These are phyloP conservation scores for Nilaparvata lugens DNA, from an alignment of 1,140 invertebrate species.

Conservation along the genomic window DNA sequence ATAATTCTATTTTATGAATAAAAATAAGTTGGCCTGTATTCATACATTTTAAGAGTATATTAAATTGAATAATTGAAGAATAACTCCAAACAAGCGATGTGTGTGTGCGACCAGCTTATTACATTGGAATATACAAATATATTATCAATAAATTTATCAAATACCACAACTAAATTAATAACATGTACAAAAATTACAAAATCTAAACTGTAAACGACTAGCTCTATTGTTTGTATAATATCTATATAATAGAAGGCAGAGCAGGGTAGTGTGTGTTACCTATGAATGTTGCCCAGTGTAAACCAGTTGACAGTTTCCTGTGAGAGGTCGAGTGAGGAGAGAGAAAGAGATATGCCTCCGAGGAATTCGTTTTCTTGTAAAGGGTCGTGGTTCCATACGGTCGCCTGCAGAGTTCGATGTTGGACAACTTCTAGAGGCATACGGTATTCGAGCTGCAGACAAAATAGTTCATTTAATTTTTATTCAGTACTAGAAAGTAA, in stretches of 20 bases:
- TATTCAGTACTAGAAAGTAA: too few relatives aligned
- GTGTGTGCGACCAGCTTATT: too few relatives aligned
- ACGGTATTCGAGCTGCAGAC: constrained; percentile 69
- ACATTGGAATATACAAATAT: neutral
- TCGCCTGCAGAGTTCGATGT: constrained; percentile 70
- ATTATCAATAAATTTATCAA: neutral
- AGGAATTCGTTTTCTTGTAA: constrained; percentile 94
- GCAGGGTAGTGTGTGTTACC: constrained; percentile 6
- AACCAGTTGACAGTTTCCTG: constrained; percentile 75
- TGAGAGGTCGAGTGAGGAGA: constrained; percentile 58
- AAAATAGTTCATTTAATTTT: neutral
- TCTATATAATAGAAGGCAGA: neutral
- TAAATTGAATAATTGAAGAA: too few relatives aligned
- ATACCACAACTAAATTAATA: neutral
- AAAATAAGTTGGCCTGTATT: too few relatives aligned
- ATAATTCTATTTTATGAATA: too few relatives aligned
- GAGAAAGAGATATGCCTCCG: constrained; percentile 72
- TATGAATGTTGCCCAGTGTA: constrained; percentile 48
- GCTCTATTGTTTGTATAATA: neutral
- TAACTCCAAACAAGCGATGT: too few relatives aligned
- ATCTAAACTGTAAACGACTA: neutral
- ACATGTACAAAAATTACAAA: neutral
- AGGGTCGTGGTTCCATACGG: constrained; percentile 90
- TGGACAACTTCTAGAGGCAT: constrained; percentile 73
- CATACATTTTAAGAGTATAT: too few relatives aligned